Conservation (phyloP, 2,888 invertebrate species). For the Clistopyga incitator region DNA sequence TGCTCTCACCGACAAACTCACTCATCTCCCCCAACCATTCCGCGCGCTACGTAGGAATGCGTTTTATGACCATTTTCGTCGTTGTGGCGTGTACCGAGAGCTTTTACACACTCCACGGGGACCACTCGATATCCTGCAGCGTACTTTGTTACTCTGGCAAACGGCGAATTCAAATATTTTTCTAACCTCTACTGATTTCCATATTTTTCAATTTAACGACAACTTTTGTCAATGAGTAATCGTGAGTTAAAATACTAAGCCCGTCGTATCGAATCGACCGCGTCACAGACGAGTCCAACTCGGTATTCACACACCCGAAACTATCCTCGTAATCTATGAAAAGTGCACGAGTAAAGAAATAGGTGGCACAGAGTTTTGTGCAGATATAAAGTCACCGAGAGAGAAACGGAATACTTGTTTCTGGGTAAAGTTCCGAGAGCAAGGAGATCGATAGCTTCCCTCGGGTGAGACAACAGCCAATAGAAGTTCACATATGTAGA, state of each 20-base stretch:
- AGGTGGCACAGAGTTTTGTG: not conserved
- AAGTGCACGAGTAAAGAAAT: not conserved
- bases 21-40: not conserved
- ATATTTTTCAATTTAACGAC: not conserved
- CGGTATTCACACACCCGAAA: not conserved
- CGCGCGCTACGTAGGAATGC: constrained; percentile 15
- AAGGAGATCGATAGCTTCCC: constrained; percentile 17
- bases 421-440: constrained; percentile 21
- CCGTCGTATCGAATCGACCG: too few relatives aligned
- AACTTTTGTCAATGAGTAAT: too few relatives aligned
- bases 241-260: too few relatives aligned
- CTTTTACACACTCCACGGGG: constrained; percentile 20
- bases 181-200: too few relatives aligned
- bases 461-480: constrained; percentile 45
- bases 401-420: constrained; percentile 25
- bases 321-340: constrained; percentile 18
- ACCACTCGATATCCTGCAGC: constrained; percentile 1
- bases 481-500: constrained; percentile 50
- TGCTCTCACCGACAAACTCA: not conserved
- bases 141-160: not conserved
- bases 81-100: not conserved
- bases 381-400: constrained; percentile 12
- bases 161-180: too few relatives aligned
- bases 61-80: constrained; percentile 18
- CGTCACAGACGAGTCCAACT: not conserved